Conservation (phyloP, 2,113 vertebrate genomes). For the Cyanoderma ruficeps region DNA sequence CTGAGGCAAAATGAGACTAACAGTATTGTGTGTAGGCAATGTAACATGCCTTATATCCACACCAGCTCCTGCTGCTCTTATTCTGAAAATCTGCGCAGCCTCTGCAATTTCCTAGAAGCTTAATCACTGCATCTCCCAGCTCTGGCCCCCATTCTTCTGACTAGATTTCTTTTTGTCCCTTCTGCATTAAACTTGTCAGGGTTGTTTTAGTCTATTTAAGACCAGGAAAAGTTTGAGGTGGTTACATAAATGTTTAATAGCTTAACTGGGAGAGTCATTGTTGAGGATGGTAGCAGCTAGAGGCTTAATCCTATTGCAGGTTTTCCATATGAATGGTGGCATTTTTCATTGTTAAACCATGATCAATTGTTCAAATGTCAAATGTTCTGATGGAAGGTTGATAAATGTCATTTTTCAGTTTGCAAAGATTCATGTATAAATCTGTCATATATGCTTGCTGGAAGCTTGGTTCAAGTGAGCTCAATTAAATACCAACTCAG, state of each 20-base stretch:
- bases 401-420: slow-evolving; percentile 50
- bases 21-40: background rate
- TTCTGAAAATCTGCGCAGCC: background rate
- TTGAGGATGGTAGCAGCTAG: background rate
- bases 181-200: background rate
- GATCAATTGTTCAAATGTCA: slow-evolving; percentile 48
- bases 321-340: background rate
- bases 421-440: background rate
- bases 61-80: background rate
- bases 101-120: background rate
- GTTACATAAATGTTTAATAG: background rate
- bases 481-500: slow-evolving; percentile 29
- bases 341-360: slow-evolving; percentile 22
- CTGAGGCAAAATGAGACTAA: background rate
- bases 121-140: background rate
- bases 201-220: background rate
- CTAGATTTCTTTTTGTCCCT: background rate
- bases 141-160: background rate
- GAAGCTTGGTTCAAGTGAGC: slow-evolving; percentile 18
- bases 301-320: background rate
- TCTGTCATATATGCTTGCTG: background rate
- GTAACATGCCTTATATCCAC: background rate
- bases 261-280: background rate
- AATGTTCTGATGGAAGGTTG: background rate
- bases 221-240: background rate